Evolutionary conservation across 2,797 vertebrate species (phyloP), one percentile per base, ranked within the genome.

Genomic region (Urophycis tenuis): DNA sequence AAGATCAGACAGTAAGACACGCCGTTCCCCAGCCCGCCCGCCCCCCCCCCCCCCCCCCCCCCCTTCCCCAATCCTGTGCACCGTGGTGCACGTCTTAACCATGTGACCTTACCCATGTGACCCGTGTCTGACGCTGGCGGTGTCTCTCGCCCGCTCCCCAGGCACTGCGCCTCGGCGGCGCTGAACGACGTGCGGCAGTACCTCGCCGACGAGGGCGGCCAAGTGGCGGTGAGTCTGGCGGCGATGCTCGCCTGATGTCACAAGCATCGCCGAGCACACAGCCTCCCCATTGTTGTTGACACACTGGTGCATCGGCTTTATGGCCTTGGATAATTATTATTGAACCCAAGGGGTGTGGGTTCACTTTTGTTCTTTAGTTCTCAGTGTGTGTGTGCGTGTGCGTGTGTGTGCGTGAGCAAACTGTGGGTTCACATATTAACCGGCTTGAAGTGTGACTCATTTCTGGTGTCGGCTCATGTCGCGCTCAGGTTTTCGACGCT

Each of bases 401-500:
- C 12, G 9, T 75, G 3, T 9, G 49, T 60, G 53, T 60, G 53
- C 9, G 5, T 22, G 45, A 3, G 45, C 45, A 53, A 7, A 19
- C 53, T 25, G 53, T 60, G 53, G 53, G 22, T n/a, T 60, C 17
- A 53, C 17, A 22, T 12, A 17, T 8, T 6, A 22, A 22, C 45
- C 1, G 19, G n/a, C 53, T 4, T 67, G 60, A 67, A 67, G n/a
- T 60, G 22, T 64, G 53, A 25, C 2, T 64, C n/a, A 29, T 5
- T 31, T 75, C 19, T 33, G 41, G 39, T 30, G 14, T 74, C 11
- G 32, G 4, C 25, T 0, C 69, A 2, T 72, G 30, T 80, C 34
- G 53, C n/a, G 0, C 30, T 14, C 79, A 99, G 98, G 97, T 99
- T 78, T 99, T 99, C 72, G 98, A 99, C 91, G 98, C 97, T 49